phyloP scores from a whole-genome alignment of 2,888 invertebrate genomes.

The Dioctria linearis region DNA sequence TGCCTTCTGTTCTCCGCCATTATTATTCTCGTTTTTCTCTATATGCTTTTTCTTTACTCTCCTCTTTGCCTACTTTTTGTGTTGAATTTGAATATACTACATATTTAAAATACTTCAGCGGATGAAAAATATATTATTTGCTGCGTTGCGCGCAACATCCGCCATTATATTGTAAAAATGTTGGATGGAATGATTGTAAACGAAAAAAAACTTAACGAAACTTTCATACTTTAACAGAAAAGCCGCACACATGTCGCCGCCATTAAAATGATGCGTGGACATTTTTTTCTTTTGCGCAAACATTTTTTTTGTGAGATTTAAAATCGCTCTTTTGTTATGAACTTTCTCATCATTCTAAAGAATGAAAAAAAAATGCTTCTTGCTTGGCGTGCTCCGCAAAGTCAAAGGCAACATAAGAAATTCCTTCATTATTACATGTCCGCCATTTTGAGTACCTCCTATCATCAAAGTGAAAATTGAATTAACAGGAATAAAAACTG shows the following conservation, averaged over 20 bases:
- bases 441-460: conserved; percentile 31
- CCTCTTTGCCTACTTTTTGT: conserved; percentile 1
- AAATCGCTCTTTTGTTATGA: conserved; percentile 1
- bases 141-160: not conserved
- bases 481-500: not conserved
- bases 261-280: conserved; percentile 9
- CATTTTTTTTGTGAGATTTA: not conserved
- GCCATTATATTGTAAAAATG: too few relatives aligned
- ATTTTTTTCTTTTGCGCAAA: not conserved
- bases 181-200: too few relatives aligned
- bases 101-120: not conserved
- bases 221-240: too few relatives aligned
- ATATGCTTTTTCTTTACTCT: not conserved
- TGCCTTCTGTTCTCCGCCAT: not conserved
- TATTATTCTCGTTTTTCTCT: not conserved
- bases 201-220: too few relatives aligned
- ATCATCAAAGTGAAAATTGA: not conserved
- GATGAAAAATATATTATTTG: conserved; percentile 11
- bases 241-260: not conserved
- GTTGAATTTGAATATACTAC: not conserved
- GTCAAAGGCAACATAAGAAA: not conserved
- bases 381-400: too few relatives aligned
- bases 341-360: not conserved
- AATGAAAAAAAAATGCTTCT: too few relatives aligned
- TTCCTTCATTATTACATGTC: not conserved